Evolutionary conservation across 2,888 invertebrate species (phyloP), one percentile per base, ranked within the genome.

Genomic region (Papilio gigon): DNA sequence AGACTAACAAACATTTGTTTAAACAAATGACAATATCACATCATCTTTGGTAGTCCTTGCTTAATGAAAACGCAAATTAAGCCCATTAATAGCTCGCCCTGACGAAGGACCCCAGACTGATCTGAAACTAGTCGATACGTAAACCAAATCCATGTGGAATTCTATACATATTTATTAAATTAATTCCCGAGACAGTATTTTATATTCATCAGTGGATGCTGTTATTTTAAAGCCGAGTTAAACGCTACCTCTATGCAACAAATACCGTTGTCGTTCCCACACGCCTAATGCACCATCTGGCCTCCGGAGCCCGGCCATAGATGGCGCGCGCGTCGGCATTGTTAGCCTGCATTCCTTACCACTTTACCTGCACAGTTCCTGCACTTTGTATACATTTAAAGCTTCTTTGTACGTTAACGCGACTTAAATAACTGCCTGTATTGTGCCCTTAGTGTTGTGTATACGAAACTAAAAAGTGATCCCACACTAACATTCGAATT

Each of bases 271-370:
- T 14, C 53, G 25, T 60, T 60, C 66, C 66, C 50, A 47, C 67
- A 60, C 66, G 35, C 47, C 59, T 47, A 59, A 42, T 47, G 37
- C 47, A 33, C 42, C 50, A 20, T 27, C 61, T 60, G 67, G 37
- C 61, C 40, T 67, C 42, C 37, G 27, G 33, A 61, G 50, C 60
- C 50, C 20, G 20, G 30, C 60, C 60, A 27, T 60, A 67, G 37
- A 67, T 67, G 60, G 53, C 12, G n/a, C 14, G 50, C 40, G 60
- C 25, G 4, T 25, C 4, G 56, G 30, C 62, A 67, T 62, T 61
- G 67, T 62, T 67, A 53, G 53, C 40, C 67, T 14, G 40, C 67
- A 67, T 67, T 56, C 61, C 67, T 62, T 27, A 37, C 65, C 35
- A 66, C 58, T 58, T 56, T 64, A 56, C 40, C 42, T 65, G 65